phyloP scores from a whole-genome alignment of 2,797 vertebrate species.

The Allenopithecus nigroviridis region DNA sequence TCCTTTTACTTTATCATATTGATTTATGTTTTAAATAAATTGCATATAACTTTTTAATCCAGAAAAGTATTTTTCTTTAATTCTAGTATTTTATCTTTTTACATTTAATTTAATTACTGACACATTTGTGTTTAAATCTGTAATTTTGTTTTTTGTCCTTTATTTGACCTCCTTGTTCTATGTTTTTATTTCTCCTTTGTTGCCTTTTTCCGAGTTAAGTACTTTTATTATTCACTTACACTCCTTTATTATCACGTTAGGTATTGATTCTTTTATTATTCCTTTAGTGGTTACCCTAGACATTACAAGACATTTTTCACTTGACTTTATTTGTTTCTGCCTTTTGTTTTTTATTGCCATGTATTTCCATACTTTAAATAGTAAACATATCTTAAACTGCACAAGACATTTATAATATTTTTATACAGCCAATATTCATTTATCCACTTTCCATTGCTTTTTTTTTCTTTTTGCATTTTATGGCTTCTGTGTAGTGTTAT shows the following conservation, averaged over 20 bases:
- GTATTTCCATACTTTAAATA: neutral
- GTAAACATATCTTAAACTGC: neutral
- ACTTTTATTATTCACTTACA: neutral
- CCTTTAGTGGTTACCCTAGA: neutral
- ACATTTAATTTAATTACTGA: neutral
- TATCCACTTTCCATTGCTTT: neutral
- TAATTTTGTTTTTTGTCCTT: neutral
- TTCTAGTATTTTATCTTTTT: conserved; percentile 20
- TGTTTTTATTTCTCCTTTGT: neutral
- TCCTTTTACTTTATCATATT: neutral
- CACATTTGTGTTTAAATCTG: neutral
- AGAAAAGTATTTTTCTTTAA: neutral
- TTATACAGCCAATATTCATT: neutral
- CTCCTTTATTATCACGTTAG: neutral
- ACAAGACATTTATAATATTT: neutral
- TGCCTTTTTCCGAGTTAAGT: neutral
- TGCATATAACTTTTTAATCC: neutral
- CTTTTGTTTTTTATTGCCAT: neutral
- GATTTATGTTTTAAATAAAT: neutral
- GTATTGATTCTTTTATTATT: neutral
- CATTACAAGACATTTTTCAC: neutral
- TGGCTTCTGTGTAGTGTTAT: neutral
- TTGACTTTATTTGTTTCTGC: neutral
- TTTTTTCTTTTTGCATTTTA: neutral
- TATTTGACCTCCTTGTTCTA: neutral